Evolutionary conservation across 2,888 invertebrate genomes (phyloP).

Genomic region (Cancer borealis): DNA sequence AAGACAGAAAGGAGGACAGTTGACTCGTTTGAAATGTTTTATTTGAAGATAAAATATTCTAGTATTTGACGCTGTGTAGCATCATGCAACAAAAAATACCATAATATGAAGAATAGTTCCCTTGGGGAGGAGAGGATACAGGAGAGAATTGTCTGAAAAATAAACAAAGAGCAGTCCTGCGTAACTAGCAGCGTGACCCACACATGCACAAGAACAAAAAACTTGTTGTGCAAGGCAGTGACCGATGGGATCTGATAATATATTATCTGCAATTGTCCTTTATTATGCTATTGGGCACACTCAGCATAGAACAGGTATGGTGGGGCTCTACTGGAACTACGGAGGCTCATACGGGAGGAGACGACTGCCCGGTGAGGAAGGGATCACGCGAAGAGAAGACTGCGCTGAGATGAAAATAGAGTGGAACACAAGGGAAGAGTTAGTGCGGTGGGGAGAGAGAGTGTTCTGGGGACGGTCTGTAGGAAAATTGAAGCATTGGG

Average conservation of each 20-base stretch:
- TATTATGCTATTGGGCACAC: background rate
- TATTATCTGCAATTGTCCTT: background rate
- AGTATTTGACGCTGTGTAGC: constrained; percentile 5
- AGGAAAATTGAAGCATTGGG: background rate
- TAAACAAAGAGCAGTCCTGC: background rate
- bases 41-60: background rate
- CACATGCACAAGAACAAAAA: background rate
- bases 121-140: background rate
- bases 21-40: constrained; percentile 20
- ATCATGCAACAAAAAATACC: background rate
- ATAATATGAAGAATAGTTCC: background rate
- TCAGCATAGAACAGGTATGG: background rate
- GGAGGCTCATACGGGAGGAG: background rate
- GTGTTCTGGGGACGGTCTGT: background rate
- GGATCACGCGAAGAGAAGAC: background rate
- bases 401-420: background rate
- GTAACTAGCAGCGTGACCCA: background rate
- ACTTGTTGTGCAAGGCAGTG: constrained; percentile 14
- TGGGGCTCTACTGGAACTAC: background rate
- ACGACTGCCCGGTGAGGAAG: background rate
- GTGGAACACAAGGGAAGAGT: background rate
- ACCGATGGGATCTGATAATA: background rate
- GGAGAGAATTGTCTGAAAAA: background rate
- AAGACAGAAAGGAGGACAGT: constrained; percentile 1
- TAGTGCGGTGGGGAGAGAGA: background rate